Evolutionary conservation across 2,797 vertebrate genomes (phyloP), one percentile per base, ranked within the genome.

Genomic region (Clarias platycephalus): DNA sequence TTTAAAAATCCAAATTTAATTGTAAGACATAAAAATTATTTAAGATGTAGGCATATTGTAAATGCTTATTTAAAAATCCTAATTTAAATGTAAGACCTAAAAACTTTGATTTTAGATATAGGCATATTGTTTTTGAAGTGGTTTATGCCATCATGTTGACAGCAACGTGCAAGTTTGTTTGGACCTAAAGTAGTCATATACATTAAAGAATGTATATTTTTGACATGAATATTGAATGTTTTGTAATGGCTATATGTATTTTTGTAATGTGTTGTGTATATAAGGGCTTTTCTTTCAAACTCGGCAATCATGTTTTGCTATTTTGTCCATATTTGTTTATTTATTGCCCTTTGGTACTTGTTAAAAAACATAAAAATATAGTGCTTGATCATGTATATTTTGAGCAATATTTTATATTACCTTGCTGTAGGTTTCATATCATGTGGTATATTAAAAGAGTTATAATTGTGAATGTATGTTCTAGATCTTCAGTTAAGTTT

Each of bases 221-320:
- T 88, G 57, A 86, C 85, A 88, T 86, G 86, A 84, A 86, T 89
- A 85, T 89, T 88, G 88, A 91, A 82, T 88, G 86, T 88, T 86
- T 77, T 91, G 90, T 90, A 88, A 74, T 24, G 83, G 84, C 15
- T 86, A 81, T 82, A 90, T 84, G 87, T 90, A 90, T 90, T 91
- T 93, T 93, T 92, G 91, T 90, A 90, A 85, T 87, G 88, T 89
- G 91, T 91, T 89, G 63, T 89, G 63, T 89, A 93, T 92, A 86
- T 87, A 95, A 94, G 93, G 93, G 93, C 93, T 94, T 94, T 88
- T 91, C 66, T 88, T 91, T 90, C 88, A 91, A 89, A 90, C 91
- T 89, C 55, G 26, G 81, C 44, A 74, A 78, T 83, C 28, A 49
- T 71, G 78, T 82, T 79, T 86, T 80, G 40, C 26, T 16, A 58